Evolutionary conservation across 2,888 invertebrate genomes (phyloP).

Genomic region (Eupithecia centaureata): DNA sequence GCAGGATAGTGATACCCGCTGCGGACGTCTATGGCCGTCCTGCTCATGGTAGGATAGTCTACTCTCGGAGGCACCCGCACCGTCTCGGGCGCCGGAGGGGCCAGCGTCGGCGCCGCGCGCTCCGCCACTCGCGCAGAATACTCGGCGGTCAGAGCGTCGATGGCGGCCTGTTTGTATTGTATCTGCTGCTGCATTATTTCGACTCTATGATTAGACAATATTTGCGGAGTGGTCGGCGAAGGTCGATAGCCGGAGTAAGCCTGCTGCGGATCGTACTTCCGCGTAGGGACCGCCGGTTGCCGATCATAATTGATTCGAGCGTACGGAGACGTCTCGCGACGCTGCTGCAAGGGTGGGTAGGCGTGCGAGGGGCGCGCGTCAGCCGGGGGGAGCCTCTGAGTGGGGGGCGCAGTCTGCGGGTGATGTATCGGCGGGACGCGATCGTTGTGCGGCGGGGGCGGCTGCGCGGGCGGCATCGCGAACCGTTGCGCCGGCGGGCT

Average conservation of each 20-base stretch:
- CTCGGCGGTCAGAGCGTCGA: conserved; percentile 64
- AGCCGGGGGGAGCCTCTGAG: conserved; percentile 58
- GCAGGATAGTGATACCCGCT: conserved; percentile 66
- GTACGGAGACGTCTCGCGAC: conserved; percentile 70
- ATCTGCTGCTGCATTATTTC: conserved; percentile 64
- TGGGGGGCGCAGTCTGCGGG: conserved; percentile 61
- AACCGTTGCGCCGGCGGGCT: conserved; percentile 71
- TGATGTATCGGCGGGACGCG: conserved; percentile 80
- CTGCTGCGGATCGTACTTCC: conserved; percentile 78
- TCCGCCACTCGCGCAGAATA: conserved; percentile 67
- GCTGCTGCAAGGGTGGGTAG: conserved; percentile 64
- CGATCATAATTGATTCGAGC: conserved; percentile 67
- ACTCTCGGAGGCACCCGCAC: conserved; percentile 62
- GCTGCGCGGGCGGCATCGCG: conserved; percentile 60
- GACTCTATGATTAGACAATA: conserved; percentile 67
- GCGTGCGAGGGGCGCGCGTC: conserved; percentile 65
- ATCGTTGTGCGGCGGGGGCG: conserved; percentile 76
- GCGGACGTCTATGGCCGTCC: conserved; percentile 60
- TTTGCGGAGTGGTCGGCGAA: conserved; percentile 57
- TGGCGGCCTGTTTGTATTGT: conserved; percentile 66
- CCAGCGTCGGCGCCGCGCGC: conserved; percentile 63
- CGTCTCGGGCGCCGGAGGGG: conserved; percentile 62
- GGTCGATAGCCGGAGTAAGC: conserved; percentile 76
- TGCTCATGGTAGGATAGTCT: conserved; percentile 64
- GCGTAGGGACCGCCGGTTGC: conserved; percentile 63